phyloP scores from a whole-genome alignment of 2,888 invertebrate genomes.

The Proisotoma minuta region DNA sequence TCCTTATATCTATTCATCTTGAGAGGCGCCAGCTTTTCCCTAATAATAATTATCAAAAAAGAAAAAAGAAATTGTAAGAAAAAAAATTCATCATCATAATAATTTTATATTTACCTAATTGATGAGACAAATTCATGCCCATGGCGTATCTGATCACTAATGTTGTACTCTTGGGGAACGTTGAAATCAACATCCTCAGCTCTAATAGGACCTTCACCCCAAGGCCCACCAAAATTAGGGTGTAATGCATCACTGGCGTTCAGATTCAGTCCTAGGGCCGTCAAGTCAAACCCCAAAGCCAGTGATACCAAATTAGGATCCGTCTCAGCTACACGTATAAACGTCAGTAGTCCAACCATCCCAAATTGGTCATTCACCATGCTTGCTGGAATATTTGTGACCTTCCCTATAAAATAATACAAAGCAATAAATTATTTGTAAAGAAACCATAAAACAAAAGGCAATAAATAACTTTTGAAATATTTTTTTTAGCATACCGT shows the following conservation, averaged over 20 bases:
- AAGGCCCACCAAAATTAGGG: constrained; percentile 97
- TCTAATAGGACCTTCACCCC: constrained; percentile 96
- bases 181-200: constrained; percentile 98
- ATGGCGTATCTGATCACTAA: constrained; percentile 59
- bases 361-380: constrained; percentile 99
- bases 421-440: constrained; percentile 1
- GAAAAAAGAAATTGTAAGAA: background rate
- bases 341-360: constrained; percentile 95
- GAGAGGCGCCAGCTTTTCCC: constrained; percentile 90
- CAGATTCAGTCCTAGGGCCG: constrained; percentile 94
- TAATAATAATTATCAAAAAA: constrained; percentile 49
- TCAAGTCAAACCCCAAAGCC: constrained; percentile 96
- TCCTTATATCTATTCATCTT: constrained; percentile 96
- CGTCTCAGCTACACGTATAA: constrained; percentile 95
- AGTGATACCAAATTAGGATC: constrained; percentile 94
- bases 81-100: constrained; percentile 18
- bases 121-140: constrained; percentile 57
- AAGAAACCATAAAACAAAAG: background rate
- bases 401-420: constrained; percentile 65
- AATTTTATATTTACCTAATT: constrained; percentile 62
- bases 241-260: constrained; percentile 97
- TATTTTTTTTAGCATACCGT: constrained; percentile 61
- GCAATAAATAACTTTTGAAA: background rate
- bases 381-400: constrained; percentile 95
- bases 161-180: constrained; percentile 97